A percentile compares a stretch with the other conserved stretches of the same genome.
Conservation (phyloP, 2,797 vertebrate genomes). For the Pantherophis vulpinus region DNA sequence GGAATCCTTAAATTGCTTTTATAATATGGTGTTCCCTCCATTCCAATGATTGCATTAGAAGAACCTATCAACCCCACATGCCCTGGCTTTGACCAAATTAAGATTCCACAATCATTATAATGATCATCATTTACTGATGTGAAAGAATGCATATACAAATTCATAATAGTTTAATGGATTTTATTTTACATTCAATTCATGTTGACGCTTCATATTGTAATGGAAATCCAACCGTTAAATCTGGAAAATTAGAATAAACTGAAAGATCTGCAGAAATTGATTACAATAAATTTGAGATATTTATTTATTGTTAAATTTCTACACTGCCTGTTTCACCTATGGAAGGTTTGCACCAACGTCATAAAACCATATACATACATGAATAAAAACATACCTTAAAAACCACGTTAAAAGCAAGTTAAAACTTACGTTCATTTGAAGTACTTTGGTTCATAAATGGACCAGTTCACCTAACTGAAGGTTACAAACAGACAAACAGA, state of each 20-base stretch:
- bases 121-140: background rate
- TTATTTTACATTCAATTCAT: background rate
- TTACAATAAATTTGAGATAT: background rate
- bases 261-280: background rate
- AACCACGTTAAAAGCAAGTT: background rate
- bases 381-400: background rate
- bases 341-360: background rate
- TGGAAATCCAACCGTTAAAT: background rate
- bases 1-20: background rate
- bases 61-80: background rate
- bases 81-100: background rate
- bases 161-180: background rate
- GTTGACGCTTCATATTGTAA: background rate
- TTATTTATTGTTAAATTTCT: background rate
- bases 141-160: background rate
- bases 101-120: background rate
- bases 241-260: background rate
- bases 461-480: background rate
- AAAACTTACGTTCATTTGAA: background rate
- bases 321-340: background rate
- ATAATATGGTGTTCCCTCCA: background rate
- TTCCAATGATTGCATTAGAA: background rate
- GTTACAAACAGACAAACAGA: background rate
- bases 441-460: background rate
- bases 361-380: background rate